Base-by-base conservation (phyloP, 2,797 vertebrate species). In the Acomys russatus region DNA sequence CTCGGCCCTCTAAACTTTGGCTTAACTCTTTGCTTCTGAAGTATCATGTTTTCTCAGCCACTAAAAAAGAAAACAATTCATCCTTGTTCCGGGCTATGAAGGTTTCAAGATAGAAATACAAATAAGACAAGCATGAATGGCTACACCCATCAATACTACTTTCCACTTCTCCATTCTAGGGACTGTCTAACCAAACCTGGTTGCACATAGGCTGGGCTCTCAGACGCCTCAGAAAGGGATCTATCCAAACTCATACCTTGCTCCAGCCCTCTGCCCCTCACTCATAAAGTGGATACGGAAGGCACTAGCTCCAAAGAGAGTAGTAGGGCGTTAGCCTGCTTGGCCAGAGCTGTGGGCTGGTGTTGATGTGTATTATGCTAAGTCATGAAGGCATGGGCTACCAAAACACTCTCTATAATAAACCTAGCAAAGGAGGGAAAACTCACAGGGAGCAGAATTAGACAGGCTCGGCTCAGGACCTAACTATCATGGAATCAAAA, bases 281-380 rank as follows among this genome's bases (percentile, higher is more conserved):
- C 73, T 18, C 30, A 63, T 38, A n/a, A 91, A 64, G 90, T 93
- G 30, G 51, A 63, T 59, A 35, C 49, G 54, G 92, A 89, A 94
- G 7, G 54, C 11, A 95, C 1, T 35, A 59, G 59, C 12, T 68
- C 11, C 14, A 51, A 83, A 90, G 23, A 88, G 84, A 22, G 25
- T 54, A 86, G 61, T 9, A 92, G 17, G 91, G n/a, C n/a, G n/a
- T n/a, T n/a, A 66, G 4, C n/a, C 74, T 64, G 15, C 35, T 89
- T 77, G 0, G 33, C 56, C 14, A 61, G 1, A 61, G 33, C 63
- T 17, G 59, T 9, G 23, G 11, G 23, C n/a, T 10, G 11, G 9
- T n/a, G n/a, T n/a, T n/a, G n/a, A n/a, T 68, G 0, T 70, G 76
- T 64, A 10, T 11, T 0, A 76, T 25, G 54, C 59, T 66, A 74